These are phyloP conservation scores for Chaetodon trifasciatus DNA, from an alignment of 2,797 vertebrate genomes.

Conservation along the genomic window DNA sequence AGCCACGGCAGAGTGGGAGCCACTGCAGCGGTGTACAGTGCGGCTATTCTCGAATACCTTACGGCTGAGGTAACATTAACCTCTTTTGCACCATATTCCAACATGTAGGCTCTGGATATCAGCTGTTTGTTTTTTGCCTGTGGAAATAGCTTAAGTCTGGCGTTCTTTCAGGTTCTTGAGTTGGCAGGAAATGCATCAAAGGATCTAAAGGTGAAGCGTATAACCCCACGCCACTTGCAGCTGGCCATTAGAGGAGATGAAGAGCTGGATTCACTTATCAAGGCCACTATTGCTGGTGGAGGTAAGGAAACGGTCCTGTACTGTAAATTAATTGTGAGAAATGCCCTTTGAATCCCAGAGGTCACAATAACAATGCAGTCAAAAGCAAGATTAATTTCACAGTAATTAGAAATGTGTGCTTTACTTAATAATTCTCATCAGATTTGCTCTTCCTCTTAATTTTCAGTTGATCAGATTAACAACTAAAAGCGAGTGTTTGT, in stretches of 20 bases:
- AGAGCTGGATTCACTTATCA: constrained; percentile 89
- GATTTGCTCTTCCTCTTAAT: too few relatives aligned
- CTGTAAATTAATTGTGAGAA: neutral
- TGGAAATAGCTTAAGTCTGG: fast-evolving
- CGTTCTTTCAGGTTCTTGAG: constrained; percentile 81
- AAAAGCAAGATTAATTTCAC: too few relatives aligned
- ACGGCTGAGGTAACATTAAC: constrained; percentile 90
- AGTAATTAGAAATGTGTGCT: neutral
- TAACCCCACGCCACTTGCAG: constrained; percentile 89
- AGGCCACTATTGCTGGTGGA: constrained; percentile 89
- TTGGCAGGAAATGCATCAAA: constrained; percentile 89
- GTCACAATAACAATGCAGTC: too few relatives aligned
- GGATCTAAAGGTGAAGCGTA: constrained; percentile 89
- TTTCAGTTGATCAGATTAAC: neutral
- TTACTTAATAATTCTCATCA: neutral
- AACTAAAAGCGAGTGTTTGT: neutral
- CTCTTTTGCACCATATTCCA: fast-evolving
- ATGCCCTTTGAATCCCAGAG: neutral
- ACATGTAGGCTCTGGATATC: too few relatives aligned
- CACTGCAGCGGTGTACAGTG: constrained; percentile 88
- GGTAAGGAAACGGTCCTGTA: constrained; percentile 64
- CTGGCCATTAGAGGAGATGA: constrained; percentile 89
- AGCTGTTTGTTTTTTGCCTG: neutral
- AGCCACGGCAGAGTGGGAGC: constrained; percentile 89
- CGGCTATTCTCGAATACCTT: constrained; percentile 91